These are phyloP conservation scores for Labeo calbasu DNA, from an alignment of 2,797 vertebrate species.

Conservation along the genomic window DNA sequence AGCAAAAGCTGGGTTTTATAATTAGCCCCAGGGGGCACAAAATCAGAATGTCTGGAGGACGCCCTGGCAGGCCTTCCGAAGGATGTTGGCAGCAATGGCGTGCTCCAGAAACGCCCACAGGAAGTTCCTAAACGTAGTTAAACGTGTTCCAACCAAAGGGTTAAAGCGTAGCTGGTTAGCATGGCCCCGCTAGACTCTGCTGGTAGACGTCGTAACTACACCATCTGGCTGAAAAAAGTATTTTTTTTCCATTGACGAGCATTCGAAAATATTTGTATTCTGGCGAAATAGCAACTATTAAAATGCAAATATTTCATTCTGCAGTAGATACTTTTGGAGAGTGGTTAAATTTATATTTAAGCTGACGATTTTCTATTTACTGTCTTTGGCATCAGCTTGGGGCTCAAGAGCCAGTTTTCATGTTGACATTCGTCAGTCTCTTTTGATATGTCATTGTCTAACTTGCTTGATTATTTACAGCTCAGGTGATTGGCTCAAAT, in stretches of 20 bases:
- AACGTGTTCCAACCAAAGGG: constrained; percentile 23
- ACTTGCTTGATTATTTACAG: neutral
- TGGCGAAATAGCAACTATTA: neutral
- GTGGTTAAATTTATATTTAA: neutral
- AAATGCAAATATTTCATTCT: neutral
- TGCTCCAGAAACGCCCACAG: constrained; percentile 27
- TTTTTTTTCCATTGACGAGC: neutral
- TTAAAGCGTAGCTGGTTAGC: constrained; percentile 8
- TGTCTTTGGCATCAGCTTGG: neutral
- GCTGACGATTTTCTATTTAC: neutral
- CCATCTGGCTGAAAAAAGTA: neutral
- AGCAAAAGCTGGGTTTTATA: constrained; percentile 52
- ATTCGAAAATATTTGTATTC: neutral
- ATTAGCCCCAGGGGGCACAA: constrained; percentile 54
- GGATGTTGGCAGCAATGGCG: constrained; percentile 31
- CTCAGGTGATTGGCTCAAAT: neutral
- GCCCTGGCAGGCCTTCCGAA: constrained; percentile 35
- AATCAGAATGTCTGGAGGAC: constrained; percentile 36
- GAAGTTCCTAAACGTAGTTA: constrained; percentile 15
- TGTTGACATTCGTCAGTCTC: neutral
- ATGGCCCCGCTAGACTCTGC: neutral
- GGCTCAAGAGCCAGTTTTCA: neutral
- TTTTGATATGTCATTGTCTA: neutral
- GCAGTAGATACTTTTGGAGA: neutral
- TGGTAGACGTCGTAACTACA: neutral